Base-by-base conservation (phyloP, 2,888 invertebrate species). In the Chrysomela aeneicollis region DNA sequence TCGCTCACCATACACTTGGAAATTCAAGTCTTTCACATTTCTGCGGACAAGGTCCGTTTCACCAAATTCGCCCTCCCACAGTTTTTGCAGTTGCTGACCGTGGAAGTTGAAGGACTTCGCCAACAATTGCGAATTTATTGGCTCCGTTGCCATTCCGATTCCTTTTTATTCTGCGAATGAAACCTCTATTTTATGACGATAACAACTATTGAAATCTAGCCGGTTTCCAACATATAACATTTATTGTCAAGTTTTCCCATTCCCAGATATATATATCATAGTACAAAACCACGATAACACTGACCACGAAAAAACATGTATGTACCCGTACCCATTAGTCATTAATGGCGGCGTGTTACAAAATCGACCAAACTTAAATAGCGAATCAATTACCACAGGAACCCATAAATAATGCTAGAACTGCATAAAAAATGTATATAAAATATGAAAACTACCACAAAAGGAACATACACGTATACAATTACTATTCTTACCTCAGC, bases 41-140 rank as follows among this genome's bases (percentile, higher is more conserved):
- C 82, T 78, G 79, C 89, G 88, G 21, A 86, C 76, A 66, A 94
- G 83, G 79, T 93, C 92, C 59, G 89, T 89, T 76, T 92, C 91
- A 64, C 93, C 92, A 76, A 91, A 88, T 79, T 94, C 94, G 26
- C 90, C 88, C 80, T 94, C 94, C 93, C 94, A 94, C 74, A 93
- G 88, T 84, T 94, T 94, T 83, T 92, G 93, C 72, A 94, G 84
- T 77, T 93, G 93, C 77, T 92, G 92, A 1, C 94, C 94, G 85
- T 94, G 94, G 81, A 91, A 94, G 84, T 92, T 92, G 74, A 94
- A 84, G 67, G 92, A 87, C 78, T 90, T 90, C 78, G 89, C 84
- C 81, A 94, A 86, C 67, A 87, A 82, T 62, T 86, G 85, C 68
- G 84, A 74, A 79, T 86, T 86, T 80, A 87, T 80, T 57, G 84